Base-by-base conservation (phyloP, 2,797 vertebrate species). In the Aldrovandia affinis region DNA sequence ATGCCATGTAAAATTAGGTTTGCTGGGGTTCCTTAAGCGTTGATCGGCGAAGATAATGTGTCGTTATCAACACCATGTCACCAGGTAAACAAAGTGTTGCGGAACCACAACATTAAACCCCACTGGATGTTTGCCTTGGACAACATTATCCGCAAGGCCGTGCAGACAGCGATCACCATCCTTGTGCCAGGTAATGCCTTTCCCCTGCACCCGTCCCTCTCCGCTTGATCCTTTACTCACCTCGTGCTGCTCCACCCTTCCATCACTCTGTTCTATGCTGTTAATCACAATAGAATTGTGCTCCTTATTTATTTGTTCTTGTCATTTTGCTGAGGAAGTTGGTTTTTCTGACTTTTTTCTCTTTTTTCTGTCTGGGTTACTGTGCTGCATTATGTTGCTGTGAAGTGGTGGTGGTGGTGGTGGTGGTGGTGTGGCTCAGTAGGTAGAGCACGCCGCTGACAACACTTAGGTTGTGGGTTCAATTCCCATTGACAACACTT, bases 101-200 rank as follows among this genome's bases (percentile, higher is more conserved):
- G 98, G 92, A 99, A 98, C 90, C 98, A 99, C 93, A 99, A 99
- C 90, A 99, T 99, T 93, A 99, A 99, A 91, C 98, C 98, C 50
- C 98, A 99, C 85, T 99, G 98, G 98, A 99, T 99, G 98, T 99
- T 99, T 86, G 98, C 98, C 33, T 90, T 99, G 91, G 98, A 99
- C 92, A 99, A 97, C 91, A 99, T 99, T 91, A 97, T 99, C 89
- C 97, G 98, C 57, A 99, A 99, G 94, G 98, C 98, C 0, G 98
- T 99, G 77, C 98, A 99, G 93, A 99, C 97, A 0, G 98, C 98
- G 86, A 99, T 99, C 89, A 99, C 98, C 39, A 99, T 97, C 91
- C 94, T 99, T 88, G 98, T 99, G 82, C 98, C 98, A 96, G 98
- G 98, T 99, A 94, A 94, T 92, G 87, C 2, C 86, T 59, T 39